Evolutionary conservation across 2,113 vertebrate genomes (phyloP), one percentile per base, ranked within the genome.

Genomic region (Desmodus rotundus): DNA sequence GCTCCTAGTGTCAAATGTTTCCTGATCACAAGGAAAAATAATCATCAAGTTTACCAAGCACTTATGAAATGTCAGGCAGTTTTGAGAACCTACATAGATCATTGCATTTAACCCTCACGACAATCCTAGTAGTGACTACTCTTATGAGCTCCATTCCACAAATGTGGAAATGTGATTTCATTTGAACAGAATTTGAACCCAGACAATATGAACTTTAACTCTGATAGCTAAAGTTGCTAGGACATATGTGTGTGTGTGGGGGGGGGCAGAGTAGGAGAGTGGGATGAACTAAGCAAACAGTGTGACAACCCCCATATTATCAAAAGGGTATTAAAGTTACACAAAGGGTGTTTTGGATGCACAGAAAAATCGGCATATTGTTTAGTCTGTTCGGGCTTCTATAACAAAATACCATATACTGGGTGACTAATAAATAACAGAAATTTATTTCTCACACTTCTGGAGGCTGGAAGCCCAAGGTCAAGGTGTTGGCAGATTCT

Each of bases 11-110:
- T 11, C 6, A 47, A 61, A 41, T 43, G 8, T 15, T 38, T 65
- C 82, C 41, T 28, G 22, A 70, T 85, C 36, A 33, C 43, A 83
- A 89, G 6, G 45, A 61, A 91, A 72, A 87, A 73, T 36, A 70
- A 47, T n/a, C 61, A n/a, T 65, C 6, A 20, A 63, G 52, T 81
- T 52, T 63, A 45, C 28, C 33, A 33, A 93, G 36, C 61, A 38
- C 33, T 65, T 73, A 36, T 3, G 47, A 94, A 72, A 76, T 24
- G 12, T 10, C 47, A 93, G 72, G 54, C 9, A 86, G 41, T 17
- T 88, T 84, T 36, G 41, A 89, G 26, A 50, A n/a, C 22, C 16
- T 41, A 43, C 19, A 45, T 1, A 24, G 50, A 70, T 72, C 31
- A 45, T 33, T 50, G 36, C 65, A 70, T 54, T 47, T 72, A 73